Base-by-base conservation (phyloP, 1,140 invertebrate species). In the Drosophila pandora region DNA sequence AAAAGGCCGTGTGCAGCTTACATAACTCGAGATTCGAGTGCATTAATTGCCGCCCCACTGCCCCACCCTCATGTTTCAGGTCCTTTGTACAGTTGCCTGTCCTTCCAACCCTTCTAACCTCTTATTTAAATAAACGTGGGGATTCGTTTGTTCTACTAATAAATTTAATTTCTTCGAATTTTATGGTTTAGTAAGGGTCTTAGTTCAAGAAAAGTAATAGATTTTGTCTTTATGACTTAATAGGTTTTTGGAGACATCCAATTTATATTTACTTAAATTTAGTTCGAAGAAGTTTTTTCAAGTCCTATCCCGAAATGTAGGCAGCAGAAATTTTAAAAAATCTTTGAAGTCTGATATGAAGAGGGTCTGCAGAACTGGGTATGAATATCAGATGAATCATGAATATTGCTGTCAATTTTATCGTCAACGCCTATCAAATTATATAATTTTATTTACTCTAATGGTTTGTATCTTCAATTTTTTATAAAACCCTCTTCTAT, bases 1-100 rank as follows among this genome's bases (percentile, higher is more conserved):
- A 65, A 65, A 74, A 53, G 64, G 70, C 70, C 58, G 68, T 64
- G 68, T 53, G 64, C 68, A 49, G 54, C 70, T 75, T 74, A 61
- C 72, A 62, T 58, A 74, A 54, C 72, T 74, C 52, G 17, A 57
- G 71, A 73, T 43, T 75, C 72, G 70, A 75, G 72, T 74, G 72
- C 74, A 71, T 75, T 75, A 75, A 75, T 75, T 75, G 72, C 70
- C 58, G 60, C 47, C 17, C 45, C 50, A 3, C n/a, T 21, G 12
- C 9, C 13, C 64, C 41, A 9, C 30, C 9, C n/a, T 21, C 39
- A 21, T 10, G 23, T 70, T 65, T 21, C 32, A 12, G 5, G 23
- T 70, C 69, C 53, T 72, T 75, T 37, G 34, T 37, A 37, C 34
- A 3, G 10, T 37, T 3, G 2, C 39, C 17, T 48, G 12, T 34